Evolutionary conservation across 2,113 vertebrate species (phyloP).

Genomic region (Siniperca chuatsi): DNA sequence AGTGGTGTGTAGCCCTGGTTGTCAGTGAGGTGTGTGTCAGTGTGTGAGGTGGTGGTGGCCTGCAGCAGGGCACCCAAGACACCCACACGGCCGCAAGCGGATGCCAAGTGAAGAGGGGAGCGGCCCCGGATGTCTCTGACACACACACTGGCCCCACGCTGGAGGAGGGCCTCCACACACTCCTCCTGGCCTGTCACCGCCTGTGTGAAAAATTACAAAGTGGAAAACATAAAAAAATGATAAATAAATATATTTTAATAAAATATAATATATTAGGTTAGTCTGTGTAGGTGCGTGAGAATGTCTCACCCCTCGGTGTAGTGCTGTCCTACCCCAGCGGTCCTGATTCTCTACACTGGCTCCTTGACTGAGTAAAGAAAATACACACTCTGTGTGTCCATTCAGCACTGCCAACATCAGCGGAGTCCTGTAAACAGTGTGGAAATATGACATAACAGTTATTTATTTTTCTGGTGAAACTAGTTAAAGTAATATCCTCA

Average conservation of each 20-base stretch:
- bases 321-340: conserved; percentile 93
- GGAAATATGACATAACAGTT: not conserved
- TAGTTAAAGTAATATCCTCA: not conserved
- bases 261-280: not conserved
- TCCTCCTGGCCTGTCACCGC: conserved; percentile 96
- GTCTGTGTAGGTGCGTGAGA: not conserved
- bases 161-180: conserved; percentile 94
- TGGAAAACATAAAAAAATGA: not conserved
- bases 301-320: conserved; percentile 93
- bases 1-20: conserved; percentile 96
- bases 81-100: conserved; percentile 92
- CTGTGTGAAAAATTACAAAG: conserved; percentile 71
- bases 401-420: conserved; percentile 98
- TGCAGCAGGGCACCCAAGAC: conserved; percentile 92
- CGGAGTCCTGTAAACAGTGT: conserved; percentile 86
- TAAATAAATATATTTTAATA: not conserved
- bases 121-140: conserved; percentile 90
- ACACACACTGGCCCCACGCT: conserved; percentile 90
- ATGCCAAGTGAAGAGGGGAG: conserved; percentile 93
- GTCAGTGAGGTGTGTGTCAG: conserved; percentile 87
- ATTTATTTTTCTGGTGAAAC: conserved; percentile 6
- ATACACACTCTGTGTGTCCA: conserved; percentile 96
- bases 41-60: conserved; percentile 83
- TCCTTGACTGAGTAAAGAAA: conserved; percentile 94
- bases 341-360: conserved; percentile 95